Evolutionary conservation across 2,113 vertebrate genomes (phyloP).

Genomic region (Petromus typicus): DNA sequence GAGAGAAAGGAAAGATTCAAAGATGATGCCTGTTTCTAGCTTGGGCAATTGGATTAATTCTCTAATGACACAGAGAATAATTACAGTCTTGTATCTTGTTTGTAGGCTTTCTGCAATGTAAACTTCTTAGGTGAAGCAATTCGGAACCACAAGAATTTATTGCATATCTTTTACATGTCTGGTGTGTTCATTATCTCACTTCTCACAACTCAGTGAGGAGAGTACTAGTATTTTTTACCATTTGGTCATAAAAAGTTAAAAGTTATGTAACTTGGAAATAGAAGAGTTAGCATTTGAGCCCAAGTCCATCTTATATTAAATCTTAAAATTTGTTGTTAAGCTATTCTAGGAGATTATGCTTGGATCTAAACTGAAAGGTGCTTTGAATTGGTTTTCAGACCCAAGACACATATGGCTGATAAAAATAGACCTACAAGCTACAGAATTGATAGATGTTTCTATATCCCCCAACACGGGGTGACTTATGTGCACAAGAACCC

Average conservation of each 20-base stretch:
- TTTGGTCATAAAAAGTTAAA: background rate
- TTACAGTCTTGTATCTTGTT: background rate
- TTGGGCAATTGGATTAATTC: background rate
- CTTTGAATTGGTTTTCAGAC: background rate
- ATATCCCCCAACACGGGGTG: background rate
- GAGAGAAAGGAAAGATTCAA: background rate
- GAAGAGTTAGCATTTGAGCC: background rate
- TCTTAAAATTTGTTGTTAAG: background rate
- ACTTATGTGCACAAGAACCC: background rate
- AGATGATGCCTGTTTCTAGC: background rate
- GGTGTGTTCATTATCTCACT: background rate
- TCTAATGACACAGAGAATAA: background rate
- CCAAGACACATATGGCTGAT: background rate
- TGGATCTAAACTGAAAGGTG: background rate
- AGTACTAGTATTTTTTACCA: background rate
- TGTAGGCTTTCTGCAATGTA: background rate
- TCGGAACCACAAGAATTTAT: background rate
- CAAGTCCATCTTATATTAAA: background rate
- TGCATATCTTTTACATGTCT: background rate
- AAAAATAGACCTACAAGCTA: background rate
- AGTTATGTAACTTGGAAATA: background rate
- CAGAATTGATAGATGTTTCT: background rate
- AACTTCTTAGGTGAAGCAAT: background rate
- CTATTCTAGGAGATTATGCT: background rate
- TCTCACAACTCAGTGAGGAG: background rate